A percentile compares a stretch with the other conserved stretches of the same genome.
phyloP scores from a whole-genome alignment of 2,888 invertebrate genomes.

The Celastrina argiolus region DNA sequence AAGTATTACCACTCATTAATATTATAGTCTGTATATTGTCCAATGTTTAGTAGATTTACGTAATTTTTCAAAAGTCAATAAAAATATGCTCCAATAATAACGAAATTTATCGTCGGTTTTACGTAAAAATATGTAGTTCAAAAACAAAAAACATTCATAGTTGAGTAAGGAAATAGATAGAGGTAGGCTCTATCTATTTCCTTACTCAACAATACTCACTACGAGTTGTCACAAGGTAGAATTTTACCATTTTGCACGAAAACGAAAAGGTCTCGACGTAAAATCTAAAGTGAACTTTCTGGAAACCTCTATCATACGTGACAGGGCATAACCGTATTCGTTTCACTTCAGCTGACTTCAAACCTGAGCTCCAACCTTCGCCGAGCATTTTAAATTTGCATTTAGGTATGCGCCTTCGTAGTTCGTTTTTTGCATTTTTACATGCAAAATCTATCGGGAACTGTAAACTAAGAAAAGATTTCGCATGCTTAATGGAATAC shows the following conservation, averaged over 20 bases:
- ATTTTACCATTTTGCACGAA: neutral
- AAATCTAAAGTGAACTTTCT: neutral
- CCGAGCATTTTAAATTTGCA: slow-evolving; percentile 9
- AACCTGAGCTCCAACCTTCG: neutral
- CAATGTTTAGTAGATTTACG: no score
- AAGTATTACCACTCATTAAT: no score
- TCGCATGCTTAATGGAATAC: no score
- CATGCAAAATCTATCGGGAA: neutral
- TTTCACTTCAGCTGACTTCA: slow-evolving; percentile 4
- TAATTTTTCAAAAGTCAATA: no score
- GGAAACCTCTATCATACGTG: slow-evolving; percentile 10
- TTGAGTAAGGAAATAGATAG: no score
- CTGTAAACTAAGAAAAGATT: no score
- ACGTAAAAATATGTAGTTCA: no score
- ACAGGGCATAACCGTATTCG: slow-evolving; percentile 6
- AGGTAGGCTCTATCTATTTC: no score
- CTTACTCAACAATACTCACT: neutral
- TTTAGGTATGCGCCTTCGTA: neutral
- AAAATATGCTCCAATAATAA: no score
- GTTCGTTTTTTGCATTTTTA: neutral
- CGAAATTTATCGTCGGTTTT: no score
- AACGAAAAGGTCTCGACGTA: neutral
- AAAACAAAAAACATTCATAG: neutral
- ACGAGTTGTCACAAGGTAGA: neutral
- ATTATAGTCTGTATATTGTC: no score